Evolutionary conservation across 1,140 invertebrate genomes (phyloP), one percentile per base, ranked within the genome.

Genomic region (Solenopsis invicta): DNA sequence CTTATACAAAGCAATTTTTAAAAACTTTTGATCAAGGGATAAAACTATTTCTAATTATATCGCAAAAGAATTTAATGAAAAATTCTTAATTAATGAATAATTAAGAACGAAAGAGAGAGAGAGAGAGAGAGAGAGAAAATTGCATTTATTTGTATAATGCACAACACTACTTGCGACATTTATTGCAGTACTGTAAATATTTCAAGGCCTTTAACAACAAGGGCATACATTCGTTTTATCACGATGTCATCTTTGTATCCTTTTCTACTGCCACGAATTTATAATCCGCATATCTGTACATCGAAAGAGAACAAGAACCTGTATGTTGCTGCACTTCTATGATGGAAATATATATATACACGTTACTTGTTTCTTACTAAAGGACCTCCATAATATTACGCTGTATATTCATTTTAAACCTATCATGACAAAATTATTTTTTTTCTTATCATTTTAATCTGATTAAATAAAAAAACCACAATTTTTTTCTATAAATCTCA

Each of bases 271-370:
- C 48, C 16, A 67, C 75, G 54, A 77, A 59, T 80, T 61, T 66
- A 90, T 77, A 82, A 88, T 86, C 71, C 48, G 81, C 76, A 69
- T 86, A 72, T 90, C 88, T 90, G 88, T 90, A 90, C 88, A 90
- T 90, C 89, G 88, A 90, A 90, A 75, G 72, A 61, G 66, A 71
- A 85, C 74, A 82, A 41, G 89, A 89, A 88, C 62, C 81, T 90
- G 87, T 90, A 90, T 90, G 89, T 90, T 84, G 82, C 86, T 88
- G 89, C 89, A 91, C 89, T 56, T 85, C 56, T 87, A 89, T 56
- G 56, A 76, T 89, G 77, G 54, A 91, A 85, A 91, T 87, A 91
- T 85, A 81, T 80, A 90, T 74, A 90, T 85, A 87, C 84, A 91
- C 75, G 87, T 89, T 91, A 87, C 67, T 75, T 84, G 80, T 87